These are phyloP conservation scores for Esox lucius DNA, from an alignment of 2,797 vertebrate species.

Conservation along the genomic window DNA sequence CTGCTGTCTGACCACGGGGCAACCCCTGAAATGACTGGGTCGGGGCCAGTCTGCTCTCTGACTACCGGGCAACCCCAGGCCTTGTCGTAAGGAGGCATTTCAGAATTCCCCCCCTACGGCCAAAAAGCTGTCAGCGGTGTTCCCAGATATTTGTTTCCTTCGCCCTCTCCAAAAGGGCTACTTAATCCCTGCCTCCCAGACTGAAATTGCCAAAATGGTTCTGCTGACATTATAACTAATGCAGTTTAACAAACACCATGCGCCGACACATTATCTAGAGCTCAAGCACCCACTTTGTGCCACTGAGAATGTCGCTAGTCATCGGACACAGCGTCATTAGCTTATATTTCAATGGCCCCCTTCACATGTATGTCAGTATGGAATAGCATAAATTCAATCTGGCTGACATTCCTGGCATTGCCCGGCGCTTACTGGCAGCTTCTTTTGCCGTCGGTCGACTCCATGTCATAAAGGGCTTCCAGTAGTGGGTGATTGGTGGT, in stretches of 20 bases:
- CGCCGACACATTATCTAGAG: conserved; percentile 16
- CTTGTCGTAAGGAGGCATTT: conserved; percentile 50
- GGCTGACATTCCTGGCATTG: conserved; percentile 64
- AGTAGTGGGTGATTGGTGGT: background rate
- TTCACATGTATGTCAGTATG: conserved; percentile 26
- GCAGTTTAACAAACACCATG: conserved; percentile 27
- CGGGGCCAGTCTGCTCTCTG: conserved; percentile 61
- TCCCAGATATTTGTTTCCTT: conserved; percentile 34
- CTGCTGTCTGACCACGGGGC: too few relatives aligned
- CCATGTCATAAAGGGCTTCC: conserved; percentile 9
- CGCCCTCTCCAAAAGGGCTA: conserved; percentile 12
- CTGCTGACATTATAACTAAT: conserved; percentile 38
- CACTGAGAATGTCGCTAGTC: conserved; percentile 14
- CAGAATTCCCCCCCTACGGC: conserved; percentile 57
- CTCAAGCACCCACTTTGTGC: conserved; percentile 26
- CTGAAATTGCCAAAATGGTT: conserved; percentile 13
- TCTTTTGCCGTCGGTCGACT: conserved; percentile 56
- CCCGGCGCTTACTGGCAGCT: conserved; percentile 40
- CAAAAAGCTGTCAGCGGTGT: conserved; percentile 74
- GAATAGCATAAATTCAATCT: conserved; percentile 60
- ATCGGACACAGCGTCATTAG: conserved; percentile 47
- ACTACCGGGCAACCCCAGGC: conserved; percentile 59
- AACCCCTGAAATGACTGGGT: too few relatives aligned
- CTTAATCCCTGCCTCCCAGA: conserved; percentile 27
- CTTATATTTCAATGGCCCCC: conserved; percentile 55